A percentile compares a stretch with the other conserved stretches of the same genome.
These are phyloP conservation scores for Mesopsocus fuscifrons DNA, from an alignment of 2,888 invertebrate genomes.

Conservation along the genomic window DNA sequence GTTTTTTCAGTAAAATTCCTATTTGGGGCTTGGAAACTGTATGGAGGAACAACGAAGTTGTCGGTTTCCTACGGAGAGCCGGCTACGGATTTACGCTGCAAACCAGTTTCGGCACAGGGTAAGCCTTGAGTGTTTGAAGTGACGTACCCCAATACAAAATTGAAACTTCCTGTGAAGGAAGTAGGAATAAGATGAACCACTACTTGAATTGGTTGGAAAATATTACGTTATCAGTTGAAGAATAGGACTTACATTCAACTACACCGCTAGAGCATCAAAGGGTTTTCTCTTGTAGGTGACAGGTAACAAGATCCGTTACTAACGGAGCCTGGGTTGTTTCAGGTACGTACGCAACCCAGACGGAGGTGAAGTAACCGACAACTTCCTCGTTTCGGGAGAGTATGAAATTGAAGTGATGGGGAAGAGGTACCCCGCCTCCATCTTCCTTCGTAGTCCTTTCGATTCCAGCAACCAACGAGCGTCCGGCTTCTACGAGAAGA, in stretches of 20 bases:
- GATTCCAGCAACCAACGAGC: slow-evolving; percentile 59
- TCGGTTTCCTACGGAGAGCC: slow-evolving; percentile 63
- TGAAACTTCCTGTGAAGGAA: too few relatives aligned
- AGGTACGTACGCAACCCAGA: slow-evolving; percentile 37
- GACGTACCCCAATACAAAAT: neutral
- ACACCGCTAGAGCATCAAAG: too few relatives aligned
- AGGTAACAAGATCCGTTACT: too few relatives aligned
- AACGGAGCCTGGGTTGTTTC: too few relatives aligned
- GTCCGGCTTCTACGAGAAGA: slow-evolving; percentile 33
- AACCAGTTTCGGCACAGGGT: slow-evolving; percentile 40
- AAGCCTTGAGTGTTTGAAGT: slow-evolving; percentile 19
- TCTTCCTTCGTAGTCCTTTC: slow-evolving; percentile 58
- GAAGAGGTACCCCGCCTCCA: slow-evolving; percentile 43
- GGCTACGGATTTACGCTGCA: slow-evolving; percentile 49
- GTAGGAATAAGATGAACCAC: too few relatives aligned
- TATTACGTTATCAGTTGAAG: too few relatives aligned
- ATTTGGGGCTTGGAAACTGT: slow-evolving; percentile 74
- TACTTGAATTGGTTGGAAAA: too few relatives aligned
- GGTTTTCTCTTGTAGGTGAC: too few relatives aligned
- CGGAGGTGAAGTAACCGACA: slow-evolving; percentile 39
- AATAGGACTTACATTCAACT: too few relatives aligned
- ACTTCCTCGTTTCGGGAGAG: slow-evolving; percentile 45
- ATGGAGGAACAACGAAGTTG: slow-evolving; percentile 52
- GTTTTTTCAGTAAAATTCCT: slow-evolving; percentile 37
- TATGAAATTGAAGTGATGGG: slow-evolving; percentile 73